Base-by-base conservation (phyloP, 1,140 invertebrate species). In the Pectinophora gossypiella region DNA sequence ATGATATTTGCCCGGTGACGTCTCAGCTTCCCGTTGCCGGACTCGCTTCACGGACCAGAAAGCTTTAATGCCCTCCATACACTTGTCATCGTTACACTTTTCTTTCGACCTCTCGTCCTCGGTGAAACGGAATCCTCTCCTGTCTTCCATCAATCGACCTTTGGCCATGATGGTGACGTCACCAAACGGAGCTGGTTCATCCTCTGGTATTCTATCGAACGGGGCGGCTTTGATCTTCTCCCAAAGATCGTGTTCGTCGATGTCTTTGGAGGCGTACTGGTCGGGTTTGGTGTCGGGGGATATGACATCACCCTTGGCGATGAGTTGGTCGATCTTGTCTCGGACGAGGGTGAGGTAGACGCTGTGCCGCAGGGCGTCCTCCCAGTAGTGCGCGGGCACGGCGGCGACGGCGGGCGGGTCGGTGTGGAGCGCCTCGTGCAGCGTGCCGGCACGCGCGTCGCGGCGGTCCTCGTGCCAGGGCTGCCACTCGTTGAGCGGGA, bases 41-140 rank as follows among this genome's bases (percentile, higher is more conserved):
- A 92, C 89, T 21, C 90, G 85, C 68, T 92, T 91, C 0, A 93
- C 90, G 1, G 89, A 90, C 91, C 91, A 93, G 48, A 91, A 67
- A 0, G 91, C 91, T 58, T 88, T 88, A 2, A 90, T 73, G 47
- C 84, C 79, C 52, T 82, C 71, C 55, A 73, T 72, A 42, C 84
- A 83, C 35, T 74, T 61, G 9, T 80, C 64, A 7, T 76, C 66
- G 10, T 48, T 61, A 56, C 87, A 88, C 20, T 74, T 76, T 44
- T 90, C 81, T 54, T 85, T 83, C 16, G 80, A 74, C 47, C 75
- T 72, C 50, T 90, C 88, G 36, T 91, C 88, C 71, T 92, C 91
- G n/a, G 88, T 71, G 61, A 90, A 92, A 36, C 83, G 72, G 35
- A 78, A 90, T 9, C 87, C 87, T 21, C 80, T 76, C 0, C 67